Conservation (phyloP, 2,888 invertebrate genomes). For the Caenorhabditis wallacei region DNA sequence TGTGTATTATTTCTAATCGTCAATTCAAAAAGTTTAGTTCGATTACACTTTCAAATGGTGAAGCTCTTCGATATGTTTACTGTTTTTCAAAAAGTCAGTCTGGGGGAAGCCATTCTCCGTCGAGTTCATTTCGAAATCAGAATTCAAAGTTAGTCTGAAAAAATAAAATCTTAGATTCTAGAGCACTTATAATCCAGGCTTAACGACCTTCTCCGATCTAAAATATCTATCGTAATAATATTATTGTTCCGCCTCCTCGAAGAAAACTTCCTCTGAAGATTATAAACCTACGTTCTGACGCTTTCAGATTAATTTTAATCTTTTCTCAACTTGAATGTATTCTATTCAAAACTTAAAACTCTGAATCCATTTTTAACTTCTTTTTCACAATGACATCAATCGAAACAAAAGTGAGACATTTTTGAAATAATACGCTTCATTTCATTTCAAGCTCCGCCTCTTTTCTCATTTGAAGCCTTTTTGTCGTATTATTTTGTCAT, state of each 20-base stretch:
- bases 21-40: too few relatives aligned
- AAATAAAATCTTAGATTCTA: too few relatives aligned
- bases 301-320: background rate
- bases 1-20: too few relatives aligned
- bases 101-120: too few relatives aligned
- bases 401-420: conserved; percentile 7
- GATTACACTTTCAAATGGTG: too few relatives aligned
- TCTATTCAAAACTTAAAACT: background rate
- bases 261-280: background rate
- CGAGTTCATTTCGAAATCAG: too few relatives aligned
- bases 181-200: too few relatives aligned
- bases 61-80: too few relatives aligned
- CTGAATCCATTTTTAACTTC: conserved; percentile 12
- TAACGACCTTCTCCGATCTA: too few relatives aligned
- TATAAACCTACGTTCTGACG: background rate
- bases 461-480: background rate
- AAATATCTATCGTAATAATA: background rate
- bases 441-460: conserved; percentile 11
- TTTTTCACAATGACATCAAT: conserved; percentile 19
- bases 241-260: background rate
- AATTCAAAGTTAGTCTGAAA: too few relatives aligned
- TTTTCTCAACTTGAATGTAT: background rate
- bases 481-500: background rate
- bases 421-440: conserved; percentile 18
- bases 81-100: too few relatives aligned